Conservation (phyloP, 2,797 vertebrate species). For the Amblyraja radiata region DNA sequence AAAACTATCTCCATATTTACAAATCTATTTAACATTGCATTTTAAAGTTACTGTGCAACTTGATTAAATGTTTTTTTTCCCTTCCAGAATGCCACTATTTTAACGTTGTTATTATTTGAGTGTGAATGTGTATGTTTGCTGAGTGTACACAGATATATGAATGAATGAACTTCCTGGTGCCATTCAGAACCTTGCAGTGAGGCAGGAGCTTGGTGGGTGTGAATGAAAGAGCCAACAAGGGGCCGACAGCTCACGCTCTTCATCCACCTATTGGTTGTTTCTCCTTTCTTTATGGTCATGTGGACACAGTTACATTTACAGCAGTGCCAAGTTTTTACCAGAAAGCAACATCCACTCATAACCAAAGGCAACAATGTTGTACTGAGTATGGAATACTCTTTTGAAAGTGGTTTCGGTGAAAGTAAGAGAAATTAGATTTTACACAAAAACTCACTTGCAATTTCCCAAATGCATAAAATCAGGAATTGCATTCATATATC, state of each 20-base stretch:
- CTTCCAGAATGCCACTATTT: constrained; percentile 12
- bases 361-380: not conserved
- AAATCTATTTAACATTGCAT: not conserved
- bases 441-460: not conserved
- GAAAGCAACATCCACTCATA: not conserved
- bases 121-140: constrained; percentile 7
- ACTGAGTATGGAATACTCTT: not conserved
- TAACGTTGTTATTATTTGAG: not conserved
- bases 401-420: constrained; percentile 29
- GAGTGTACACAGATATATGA: not conserved
- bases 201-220: constrained; percentile 33
- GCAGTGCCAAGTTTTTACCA: constrained; percentile 35
- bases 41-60: not conserved
- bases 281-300: constrained; percentile 33
- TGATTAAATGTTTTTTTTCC: constrained; percentile 14
- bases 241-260: constrained; percentile 2
- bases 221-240: constrained; percentile 35
- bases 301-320: constrained; percentile 29
- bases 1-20: not conserved
- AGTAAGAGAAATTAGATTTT: not conserved
- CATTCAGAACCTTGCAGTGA: constrained; percentile 36
- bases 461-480: not conserved
- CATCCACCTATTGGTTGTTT: constrained; percentile 36
- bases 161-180: constrained; percentile 33
- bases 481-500: not conserved